Evolutionary conservation across 1,140 invertebrate genomes (phyloP).

Genomic region (Cecropterus lyciades): DNA sequence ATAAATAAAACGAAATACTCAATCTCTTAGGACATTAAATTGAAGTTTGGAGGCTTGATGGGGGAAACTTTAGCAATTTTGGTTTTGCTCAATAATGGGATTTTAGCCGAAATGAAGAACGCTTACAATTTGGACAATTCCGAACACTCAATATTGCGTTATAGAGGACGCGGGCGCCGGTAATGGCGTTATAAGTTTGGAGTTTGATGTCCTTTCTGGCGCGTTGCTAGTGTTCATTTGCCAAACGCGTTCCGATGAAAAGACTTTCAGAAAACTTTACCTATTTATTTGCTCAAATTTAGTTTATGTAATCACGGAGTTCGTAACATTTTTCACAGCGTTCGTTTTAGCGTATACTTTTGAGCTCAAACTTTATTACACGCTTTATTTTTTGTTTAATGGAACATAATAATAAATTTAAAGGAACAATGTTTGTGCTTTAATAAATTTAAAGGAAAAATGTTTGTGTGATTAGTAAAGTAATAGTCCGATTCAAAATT

Average conservation of each 20-base stretch:
- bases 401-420: no score
- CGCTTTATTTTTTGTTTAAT: no score
- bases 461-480: no score
- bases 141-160: slow-evolving; percentile 35
- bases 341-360: not conserved
- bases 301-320: slow-evolving; percentile 1
- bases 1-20: slow-evolving; percentile 43
- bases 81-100: slow-evolving; percentile 48
- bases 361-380: no score
- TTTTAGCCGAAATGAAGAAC: slow-evolving; percentile 50
- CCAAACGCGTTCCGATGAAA: slow-evolving; percentile 28
- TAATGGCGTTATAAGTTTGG: slow-evolving; percentile 31
- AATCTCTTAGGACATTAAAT: slow-evolving; percentile 40
- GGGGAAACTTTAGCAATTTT: slow-evolving; percentile 50
- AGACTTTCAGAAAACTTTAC: slow-evolving; percentile 30
- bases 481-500: no score
- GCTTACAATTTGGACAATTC: slow-evolving; percentile 39
- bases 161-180: slow-evolving; percentile 19
- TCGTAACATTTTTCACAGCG: not conserved
- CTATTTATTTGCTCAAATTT: slow-evolving; percentile 15
- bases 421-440: no score
- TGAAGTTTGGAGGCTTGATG: slow-evolving; percentile 39
- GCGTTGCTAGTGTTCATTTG: slow-evolving; percentile 26
- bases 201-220: slow-evolving; percentile 33
- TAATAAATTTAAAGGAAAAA: no score